phyloP scores from a whole-genome alignment of 2,113 vertebrate genomes.

The Elephantulus edwardii region DNA sequence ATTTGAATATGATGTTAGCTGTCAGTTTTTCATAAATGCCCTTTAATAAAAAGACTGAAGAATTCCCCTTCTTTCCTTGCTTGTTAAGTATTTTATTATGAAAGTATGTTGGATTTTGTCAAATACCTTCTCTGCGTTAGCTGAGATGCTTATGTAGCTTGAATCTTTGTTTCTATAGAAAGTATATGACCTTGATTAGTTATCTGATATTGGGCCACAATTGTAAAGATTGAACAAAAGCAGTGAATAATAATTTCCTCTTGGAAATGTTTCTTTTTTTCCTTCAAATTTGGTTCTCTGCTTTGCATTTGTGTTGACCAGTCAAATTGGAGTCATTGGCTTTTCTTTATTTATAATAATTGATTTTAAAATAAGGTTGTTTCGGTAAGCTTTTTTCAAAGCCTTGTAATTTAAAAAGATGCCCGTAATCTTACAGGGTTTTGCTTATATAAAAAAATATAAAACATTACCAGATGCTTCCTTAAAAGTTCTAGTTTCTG shows the following conservation, averaged over 20 bases:
- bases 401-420: conserved; percentile 7
- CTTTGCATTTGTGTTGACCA: not conserved
- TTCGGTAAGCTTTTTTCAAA: not conserved
- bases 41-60: no score
- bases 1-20: no score
- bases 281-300: not conserved
- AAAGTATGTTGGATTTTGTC: no score
- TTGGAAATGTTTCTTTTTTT: not conserved
- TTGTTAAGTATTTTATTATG: no score
- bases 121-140: no score
- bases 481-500: not conserved
- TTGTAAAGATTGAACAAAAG: no score
- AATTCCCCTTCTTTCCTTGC: no score
- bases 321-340: not conserved
- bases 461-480: not conserved
- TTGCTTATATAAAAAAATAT: not conserved
- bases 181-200: no score
- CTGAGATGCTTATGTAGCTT: no score
- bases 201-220: no score
- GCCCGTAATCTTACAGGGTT: not conserved
- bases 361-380: not conserved
- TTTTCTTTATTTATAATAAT: conserved; percentile 13
- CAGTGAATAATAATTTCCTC: not conserved
- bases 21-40: no score
- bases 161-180: no score